Base-by-base conservation (phyloP, 2,113 vertebrate genomes). In the Oplegnathus fasciatus region DNA sequence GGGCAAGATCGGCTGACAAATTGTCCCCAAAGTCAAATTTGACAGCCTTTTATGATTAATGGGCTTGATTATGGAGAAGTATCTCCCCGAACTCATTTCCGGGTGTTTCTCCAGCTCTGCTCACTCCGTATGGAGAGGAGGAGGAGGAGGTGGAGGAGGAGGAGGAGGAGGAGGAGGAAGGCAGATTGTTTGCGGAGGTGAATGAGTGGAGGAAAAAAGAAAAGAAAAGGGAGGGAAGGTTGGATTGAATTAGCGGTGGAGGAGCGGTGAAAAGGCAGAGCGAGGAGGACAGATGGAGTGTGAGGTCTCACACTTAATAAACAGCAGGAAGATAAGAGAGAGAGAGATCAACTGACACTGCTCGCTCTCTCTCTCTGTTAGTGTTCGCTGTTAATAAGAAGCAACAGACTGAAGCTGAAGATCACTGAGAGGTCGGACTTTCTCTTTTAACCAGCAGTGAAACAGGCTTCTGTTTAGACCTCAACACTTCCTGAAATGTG, bases 21-120 rank as follows among this genome's bases (percentile, higher is more conserved):
- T 96, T 96, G 95, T 96, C 95, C 95, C 96, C 95, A 95, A 96
- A 96, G 96, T 96, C 95, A 95, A 92, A 95, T 95, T 96, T 96
- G 96, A 96, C 96, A 96, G 95, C 87, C 91, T 94, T 95, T 95
- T 95, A 95, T 96, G 96, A 96, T 96, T 96, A 96, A 96, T 96
- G 96, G 90, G 92, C 92, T 94, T 95, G 95, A 96, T 95, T 94
- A 95, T 90, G 95, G 93, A 93, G 93, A 92, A 94, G 94, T 93
- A 87, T 94, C 94, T 92, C 90, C 87, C 90, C 80, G 69, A 94
- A 94, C 92, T 93, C 87, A 85, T 95, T 95, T 95, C 93, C 91
- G 92, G 91, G 89, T 92, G 91, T 94, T 94, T 92, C 93, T 88
- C 82, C 72, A 6, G 84, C 68, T 52, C 50, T 22, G 20, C 50